These are phyloP conservation scores for Potorous gilbertii DNA, from an alignment of 2,797 vertebrate species.

Conservation along the genomic window DNA sequence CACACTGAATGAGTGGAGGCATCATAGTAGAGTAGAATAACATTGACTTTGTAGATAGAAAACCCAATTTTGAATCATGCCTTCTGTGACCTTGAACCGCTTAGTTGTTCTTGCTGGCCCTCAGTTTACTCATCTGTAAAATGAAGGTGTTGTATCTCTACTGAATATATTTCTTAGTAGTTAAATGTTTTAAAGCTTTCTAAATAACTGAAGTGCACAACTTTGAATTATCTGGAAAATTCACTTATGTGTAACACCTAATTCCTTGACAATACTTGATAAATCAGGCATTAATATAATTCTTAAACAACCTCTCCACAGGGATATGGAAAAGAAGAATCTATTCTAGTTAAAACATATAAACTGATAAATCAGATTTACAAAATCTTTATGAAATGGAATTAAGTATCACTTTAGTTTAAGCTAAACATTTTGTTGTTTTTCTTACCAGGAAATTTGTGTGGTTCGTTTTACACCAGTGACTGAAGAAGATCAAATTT, in stretches of 20 bases:
- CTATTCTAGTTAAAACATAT: background rate
- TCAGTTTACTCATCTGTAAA: constrained; percentile 3
- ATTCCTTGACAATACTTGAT: background rate
- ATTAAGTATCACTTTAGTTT: constrained; percentile 40
- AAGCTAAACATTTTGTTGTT: constrained; percentile 49
- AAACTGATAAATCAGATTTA: background rate
- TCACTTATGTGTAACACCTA: background rate
- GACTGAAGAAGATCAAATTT: constrained; percentile 99
- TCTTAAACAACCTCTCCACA: background rate
- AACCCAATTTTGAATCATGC: background rate
- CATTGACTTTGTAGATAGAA: background rate
- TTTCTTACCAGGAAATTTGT: constrained; percentile 93
- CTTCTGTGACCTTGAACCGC: constrained; percentile 26
- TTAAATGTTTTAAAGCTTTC: background rate
- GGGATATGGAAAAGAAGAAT: background rate
- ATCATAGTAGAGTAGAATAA: too few relatives aligned
- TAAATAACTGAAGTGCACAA: background rate
- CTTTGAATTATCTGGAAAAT: background rate
- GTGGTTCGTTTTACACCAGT: constrained; percentile 97
- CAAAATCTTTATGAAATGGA: constrained; percentile 18
- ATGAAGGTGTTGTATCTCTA: background rate
- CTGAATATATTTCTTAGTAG: too few relatives aligned
- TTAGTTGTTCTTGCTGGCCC: background rate
- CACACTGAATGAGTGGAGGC: too few relatives aligned
- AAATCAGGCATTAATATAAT: background rate